These are phyloP conservation scores for Leptinotarsa defecta DNA, from an alignment of 1,140 invertebrate genomes.

Conservation along the genomic window DNA sequence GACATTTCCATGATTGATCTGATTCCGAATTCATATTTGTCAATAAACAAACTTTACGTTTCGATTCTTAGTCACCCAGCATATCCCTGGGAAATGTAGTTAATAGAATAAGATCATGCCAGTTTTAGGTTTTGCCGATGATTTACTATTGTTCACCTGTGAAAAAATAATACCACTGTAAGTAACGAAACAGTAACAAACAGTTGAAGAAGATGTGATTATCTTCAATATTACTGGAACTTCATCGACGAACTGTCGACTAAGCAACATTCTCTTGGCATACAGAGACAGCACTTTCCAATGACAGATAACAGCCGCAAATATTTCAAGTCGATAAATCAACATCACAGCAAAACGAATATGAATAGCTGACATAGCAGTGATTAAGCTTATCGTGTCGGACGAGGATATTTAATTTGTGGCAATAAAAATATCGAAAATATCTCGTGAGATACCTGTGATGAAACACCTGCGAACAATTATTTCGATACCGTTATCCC, in stretches of 20 bases:
- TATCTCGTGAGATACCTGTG: slow-evolving; percentile 32
- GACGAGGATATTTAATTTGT: slow-evolving; percentile 29
- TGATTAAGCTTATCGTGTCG: slow-evolving; percentile 24
- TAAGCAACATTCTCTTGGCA: neutral
- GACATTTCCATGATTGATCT: no score
- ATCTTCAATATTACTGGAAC: no score
- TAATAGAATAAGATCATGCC: no score
- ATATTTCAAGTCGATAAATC: neutral
- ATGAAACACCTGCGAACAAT: slow-evolving; percentile 31
- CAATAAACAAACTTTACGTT: no score
- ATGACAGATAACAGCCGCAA: neutral
- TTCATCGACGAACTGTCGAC: neutral
- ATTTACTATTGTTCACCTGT: no score
- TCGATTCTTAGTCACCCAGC: no score
- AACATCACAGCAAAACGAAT: neutral
- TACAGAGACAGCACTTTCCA: neutral
- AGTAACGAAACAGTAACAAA: no score
- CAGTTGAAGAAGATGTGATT: no score
- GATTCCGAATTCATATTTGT: no score
- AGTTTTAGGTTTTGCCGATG: no score
- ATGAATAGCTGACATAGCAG: slow-evolving; percentile 8
- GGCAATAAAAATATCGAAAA: slow-evolving; percentile 30
- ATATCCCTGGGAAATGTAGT: no score
- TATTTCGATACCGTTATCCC: slow-evolving; percentile 32
- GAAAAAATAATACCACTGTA: no score